These are phyloP conservation scores for Heliornis fulica DNA, from an alignment of 2,113 vertebrate species.

Conservation along the genomic window DNA sequence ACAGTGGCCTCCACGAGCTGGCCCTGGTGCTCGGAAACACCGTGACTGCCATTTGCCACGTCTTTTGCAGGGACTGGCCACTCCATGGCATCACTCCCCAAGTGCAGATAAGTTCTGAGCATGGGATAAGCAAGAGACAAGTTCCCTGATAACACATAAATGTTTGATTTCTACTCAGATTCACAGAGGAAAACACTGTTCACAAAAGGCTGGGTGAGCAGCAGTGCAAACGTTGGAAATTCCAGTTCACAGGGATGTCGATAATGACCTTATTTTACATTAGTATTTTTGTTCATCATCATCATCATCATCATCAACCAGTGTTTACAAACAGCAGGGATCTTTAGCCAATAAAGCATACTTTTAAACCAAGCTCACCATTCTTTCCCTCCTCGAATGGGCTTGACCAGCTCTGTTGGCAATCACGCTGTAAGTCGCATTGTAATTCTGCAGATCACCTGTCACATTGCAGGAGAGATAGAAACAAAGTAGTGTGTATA, in stretches of 20 bases:
- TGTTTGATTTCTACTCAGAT: not conserved
- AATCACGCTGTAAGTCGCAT: not conserved
- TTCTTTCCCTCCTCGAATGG: not conserved
- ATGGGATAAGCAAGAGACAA: not conserved
- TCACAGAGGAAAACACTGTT: not conserved
- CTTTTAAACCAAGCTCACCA: not conserved
- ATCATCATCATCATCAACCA: not conserved
- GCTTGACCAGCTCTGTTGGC: not conserved
- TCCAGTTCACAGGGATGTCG: fast-evolving
- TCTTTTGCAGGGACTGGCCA: not conserved
- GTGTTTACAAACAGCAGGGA: not conserved
- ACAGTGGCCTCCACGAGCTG: not conserved
- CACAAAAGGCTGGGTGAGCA: not conserved
- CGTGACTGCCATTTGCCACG: not conserved
- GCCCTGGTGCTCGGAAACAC: not conserved
- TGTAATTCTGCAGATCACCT: not conserved
- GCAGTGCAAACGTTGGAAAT: not conserved
- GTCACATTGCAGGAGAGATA: not conserved
- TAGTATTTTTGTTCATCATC: not conserved
- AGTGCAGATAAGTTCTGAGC: not conserved
- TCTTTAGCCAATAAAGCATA: not conserved
- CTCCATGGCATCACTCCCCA: not conserved
- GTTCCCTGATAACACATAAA: not conserved
- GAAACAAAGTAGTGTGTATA: not conserved
- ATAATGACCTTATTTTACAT: not conserved